Base-by-base conservation (phyloP, 2,113 vertebrate genomes). In the Sebastes schlegelii region DNA sequence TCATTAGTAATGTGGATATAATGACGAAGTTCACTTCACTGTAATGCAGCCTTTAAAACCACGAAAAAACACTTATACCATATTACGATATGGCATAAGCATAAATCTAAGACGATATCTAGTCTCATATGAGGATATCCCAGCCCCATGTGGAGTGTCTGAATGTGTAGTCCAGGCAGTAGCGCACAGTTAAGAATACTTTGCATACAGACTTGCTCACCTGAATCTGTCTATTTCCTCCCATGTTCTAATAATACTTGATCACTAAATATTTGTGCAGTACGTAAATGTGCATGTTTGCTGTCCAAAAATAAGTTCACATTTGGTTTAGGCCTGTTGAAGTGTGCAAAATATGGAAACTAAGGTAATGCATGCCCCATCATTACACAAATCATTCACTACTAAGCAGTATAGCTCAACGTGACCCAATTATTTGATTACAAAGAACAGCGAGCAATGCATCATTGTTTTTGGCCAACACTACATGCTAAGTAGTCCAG, bases 381-480 rank as follows among this genome's bases (percentile, higher is more conserved):
- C 21, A 14, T 71, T 51, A 16, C 45, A 83, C 10, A 49, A 23
- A 54, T 71, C 51, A 76, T n/a, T 62, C 46, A 0, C 12, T 75
- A 9, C 54, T 42, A n/a, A 54, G 8, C 23, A 52, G 11, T 26
- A 54, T 12, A 49, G 11, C 1, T 79, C 17, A 80, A 76, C n/a
- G 62, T 65, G 48, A 79, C 46, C 16, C 2, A 67, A 42, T 77
- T 66, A 58, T 71, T 64, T 55, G 3, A 55, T 14, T 54, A 17
- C 4, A 57, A 60, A 62, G 16, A 14, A 54, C 40, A 58, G 3
- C 7, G 19, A 52, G 40, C 8, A 82, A 40, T 54, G n/a, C 40
- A 58, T 52, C 42, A 12, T n/a, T 57, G 49, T 77, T 83, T 72
- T 66, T 45, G 64, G 67, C 54, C 65, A 55, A 40, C 6, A 7